phyloP scores from a whole-genome alignment of 2,797 vertebrate species.

The Anisognathus igniventris region DNA sequence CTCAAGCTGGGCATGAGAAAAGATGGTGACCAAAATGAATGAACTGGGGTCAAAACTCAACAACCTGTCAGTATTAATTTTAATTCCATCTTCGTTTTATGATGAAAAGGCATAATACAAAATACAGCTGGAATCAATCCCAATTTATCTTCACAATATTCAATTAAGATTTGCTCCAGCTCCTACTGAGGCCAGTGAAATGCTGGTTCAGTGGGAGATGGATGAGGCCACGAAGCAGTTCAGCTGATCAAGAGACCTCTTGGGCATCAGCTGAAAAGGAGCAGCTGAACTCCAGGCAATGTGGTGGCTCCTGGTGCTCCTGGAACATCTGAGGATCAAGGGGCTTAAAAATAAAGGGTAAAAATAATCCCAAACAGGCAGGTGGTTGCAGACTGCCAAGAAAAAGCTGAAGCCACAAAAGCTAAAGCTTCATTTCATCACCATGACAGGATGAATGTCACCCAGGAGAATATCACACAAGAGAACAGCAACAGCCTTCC shows the following conservation, averaged over 20 bases:
- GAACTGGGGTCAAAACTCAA: slow-evolving; percentile 6
- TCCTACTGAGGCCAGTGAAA: not conserved
- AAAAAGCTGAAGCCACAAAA: not conserved
- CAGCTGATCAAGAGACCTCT: not conserved
- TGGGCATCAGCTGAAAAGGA: not conserved
- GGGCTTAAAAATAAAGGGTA: not conserved
- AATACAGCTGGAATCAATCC: slow-evolving; percentile 6
- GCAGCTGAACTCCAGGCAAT: not conserved
- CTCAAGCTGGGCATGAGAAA: slow-evolving; percentile 16
- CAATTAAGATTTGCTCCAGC: not conserved
- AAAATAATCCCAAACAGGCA: slow-evolving; percentile 7
- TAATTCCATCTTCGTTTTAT: not conserved
- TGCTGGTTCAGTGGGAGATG: not conserved
- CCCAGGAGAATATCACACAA: not conserved
- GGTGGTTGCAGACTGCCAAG: not conserved
- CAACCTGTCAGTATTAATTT: not conserved
- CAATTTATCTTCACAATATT: not conserved
- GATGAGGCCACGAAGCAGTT: not conserved
- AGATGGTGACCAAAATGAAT: slow-evolving; percentile 1
- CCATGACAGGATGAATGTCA: not conserved
- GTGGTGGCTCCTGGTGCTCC: not conserved
- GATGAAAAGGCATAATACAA: not conserved
- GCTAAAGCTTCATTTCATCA: not conserved
- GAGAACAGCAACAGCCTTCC: not conserved
- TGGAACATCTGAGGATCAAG: not conserved